Percentiles rank a stretch among this genome's conserved stretches.
Conservation (phyloP, 1,140 invertebrate species). For the Aphelenchoides fujianensis region DNA sequence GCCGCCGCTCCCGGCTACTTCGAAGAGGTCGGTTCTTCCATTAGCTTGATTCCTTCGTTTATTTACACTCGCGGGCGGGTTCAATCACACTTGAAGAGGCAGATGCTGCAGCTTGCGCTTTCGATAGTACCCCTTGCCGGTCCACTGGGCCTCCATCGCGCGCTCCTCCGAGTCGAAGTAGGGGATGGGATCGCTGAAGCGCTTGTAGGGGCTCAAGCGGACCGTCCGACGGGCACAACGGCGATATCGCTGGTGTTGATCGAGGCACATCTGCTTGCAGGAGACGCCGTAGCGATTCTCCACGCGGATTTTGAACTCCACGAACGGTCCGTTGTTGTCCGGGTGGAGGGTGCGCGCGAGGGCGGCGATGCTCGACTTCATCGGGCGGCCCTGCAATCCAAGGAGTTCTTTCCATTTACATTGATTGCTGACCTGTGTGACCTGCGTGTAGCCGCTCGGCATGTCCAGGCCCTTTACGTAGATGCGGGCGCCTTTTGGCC, state of each 20-base stretch:
- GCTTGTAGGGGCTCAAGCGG: conserved; percentile 34
- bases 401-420: conserved; percentile 17
- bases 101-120: conserved; percentile 34
- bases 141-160: conserved; percentile 33
- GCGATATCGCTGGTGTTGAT: conserved; percentile 26
- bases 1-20: conserved; percentile 89
- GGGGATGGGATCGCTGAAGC: conserved; percentile 32
- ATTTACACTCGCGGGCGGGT: background rate
- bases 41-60: conserved; percentile 14
- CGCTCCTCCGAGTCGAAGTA: conserved; percentile 25
- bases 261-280: conserved; percentile 41
- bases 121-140: conserved; percentile 31
- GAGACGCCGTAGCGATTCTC: conserved; percentile 38
- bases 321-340: conserved; percentile 32
- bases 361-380: conserved; percentile 21
- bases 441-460: conserved; percentile 37
- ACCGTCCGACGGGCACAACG: conserved; percentile 35
- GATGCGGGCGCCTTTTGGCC: conserved; percentile 27
- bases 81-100: conserved; percentile 65
- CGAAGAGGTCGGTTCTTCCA: conserved; percentile 76
- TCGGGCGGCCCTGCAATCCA: conserved; percentile 21
- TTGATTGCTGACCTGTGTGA: conserved; percentile 34
- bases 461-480: conserved; percentile 38
- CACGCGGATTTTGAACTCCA: conserved; percentile 39
- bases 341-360: conserved; percentile 32